Evolutionary conservation across 2,113 vertebrate genomes (phyloP).

Genomic region (Diphyllodes magnificus): DNA sequence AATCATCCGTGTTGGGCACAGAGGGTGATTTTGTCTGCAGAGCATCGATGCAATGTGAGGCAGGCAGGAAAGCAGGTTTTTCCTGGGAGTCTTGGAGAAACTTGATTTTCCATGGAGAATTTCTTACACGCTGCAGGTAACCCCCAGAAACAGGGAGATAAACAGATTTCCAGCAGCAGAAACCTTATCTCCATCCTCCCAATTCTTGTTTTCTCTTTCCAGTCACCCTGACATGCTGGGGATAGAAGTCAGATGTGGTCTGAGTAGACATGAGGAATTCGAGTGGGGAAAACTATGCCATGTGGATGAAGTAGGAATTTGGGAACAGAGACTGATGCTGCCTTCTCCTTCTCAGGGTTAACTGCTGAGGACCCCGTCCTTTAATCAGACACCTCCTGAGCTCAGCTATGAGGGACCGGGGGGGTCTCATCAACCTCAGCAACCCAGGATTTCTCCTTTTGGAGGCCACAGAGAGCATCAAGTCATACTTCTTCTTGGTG

Average conservation of each 20-base stretch:
- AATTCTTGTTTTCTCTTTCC: not conserved
- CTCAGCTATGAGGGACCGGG: not conserved
- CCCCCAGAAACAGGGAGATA: accelerated
- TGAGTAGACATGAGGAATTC: not conserved
- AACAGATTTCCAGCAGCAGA: not conserved
- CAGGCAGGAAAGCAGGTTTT: not conserved
- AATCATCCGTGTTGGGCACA: not conserved
- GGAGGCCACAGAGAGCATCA: not conserved
- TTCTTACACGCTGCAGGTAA: not conserved
- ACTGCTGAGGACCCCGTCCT: not conserved
- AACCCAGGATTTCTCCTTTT: not conserved
- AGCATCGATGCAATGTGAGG: not conserved
- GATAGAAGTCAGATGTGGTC: conserved; percentile 12
- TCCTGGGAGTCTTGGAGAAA: not conserved
- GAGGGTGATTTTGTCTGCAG: not conserved
- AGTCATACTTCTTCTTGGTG: not conserved
- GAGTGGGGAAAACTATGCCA: not conserved
- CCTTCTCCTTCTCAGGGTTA: not conserved
- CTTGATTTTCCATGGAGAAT: not conserved
- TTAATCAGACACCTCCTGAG: not conserved
- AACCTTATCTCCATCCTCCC: conserved; percentile 1
- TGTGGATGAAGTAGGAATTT: not conserved
- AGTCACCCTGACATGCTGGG: not conserved
- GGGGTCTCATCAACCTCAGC: not conserved
- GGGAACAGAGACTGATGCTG: not conserved